These are phyloP conservation scores for Epirrhoe alternata DNA, from an alignment of 2,888 invertebrate species.

Conservation along the genomic window DNA sequence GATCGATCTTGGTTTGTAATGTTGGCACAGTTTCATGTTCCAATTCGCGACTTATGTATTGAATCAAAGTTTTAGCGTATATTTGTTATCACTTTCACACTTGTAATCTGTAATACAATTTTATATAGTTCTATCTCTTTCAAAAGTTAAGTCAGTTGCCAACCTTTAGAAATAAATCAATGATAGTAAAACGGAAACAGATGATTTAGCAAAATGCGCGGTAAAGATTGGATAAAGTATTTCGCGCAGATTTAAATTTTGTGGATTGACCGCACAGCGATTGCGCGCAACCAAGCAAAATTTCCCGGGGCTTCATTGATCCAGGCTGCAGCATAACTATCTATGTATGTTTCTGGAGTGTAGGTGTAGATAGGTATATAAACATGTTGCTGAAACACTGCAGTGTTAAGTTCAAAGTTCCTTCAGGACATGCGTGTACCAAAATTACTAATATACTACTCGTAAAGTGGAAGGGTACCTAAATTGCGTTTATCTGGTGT, in stretches of 20 bases:
- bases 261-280: conserved; percentile 47
- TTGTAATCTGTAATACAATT: background rate
- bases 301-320: conserved; percentile 49
- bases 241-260: conserved; percentile 45
- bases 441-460: background rate
- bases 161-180: conserved; percentile 10
- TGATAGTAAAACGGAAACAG: conserved; percentile 21
- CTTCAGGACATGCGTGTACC: background rate
- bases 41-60: background rate
- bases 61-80: background rate
- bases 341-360: background rate
- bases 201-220: conserved; percentile 22
- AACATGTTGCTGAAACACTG: conserved; percentile 39
- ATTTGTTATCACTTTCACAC: conserved; percentile 11
- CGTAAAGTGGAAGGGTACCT: background rate
- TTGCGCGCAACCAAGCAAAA: conserved; percentile 51
- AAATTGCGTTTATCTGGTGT: background rate
- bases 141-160: conserved; percentile 2
- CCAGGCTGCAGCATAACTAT: conserved; percentile 27
- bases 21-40: conserved; percentile 44
- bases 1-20: conserved; percentile 27
- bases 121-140: background rate
- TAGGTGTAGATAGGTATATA: conserved; percentile 8
- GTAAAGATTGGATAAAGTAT: conserved; percentile 28
- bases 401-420: conserved; percentile 29